A percentile compares a stretch with the other conserved stretches of the same genome.
Conservation (phyloP, 2,888 invertebrate genomes). For the Drosophila dives region DNA sequence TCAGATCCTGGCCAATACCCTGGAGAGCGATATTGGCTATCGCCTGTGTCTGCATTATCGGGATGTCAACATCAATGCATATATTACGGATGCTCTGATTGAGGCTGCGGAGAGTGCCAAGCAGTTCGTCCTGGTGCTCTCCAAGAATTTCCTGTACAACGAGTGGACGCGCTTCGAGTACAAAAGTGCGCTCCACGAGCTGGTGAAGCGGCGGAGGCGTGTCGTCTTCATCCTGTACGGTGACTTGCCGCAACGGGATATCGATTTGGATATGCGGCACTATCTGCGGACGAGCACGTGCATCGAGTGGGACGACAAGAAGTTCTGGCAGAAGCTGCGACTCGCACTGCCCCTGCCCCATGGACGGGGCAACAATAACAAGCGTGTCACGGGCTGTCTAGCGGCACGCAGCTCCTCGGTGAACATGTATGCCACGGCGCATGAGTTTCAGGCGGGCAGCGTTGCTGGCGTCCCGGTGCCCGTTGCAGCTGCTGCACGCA, state of each 20-base stretch:
- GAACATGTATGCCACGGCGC: slow-evolving; percentile 55
- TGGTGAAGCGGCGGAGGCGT: slow-evolving; percentile 93
- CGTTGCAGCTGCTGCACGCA: slow-evolving; percentile 52
- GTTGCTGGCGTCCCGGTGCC: slow-evolving; percentile 34
- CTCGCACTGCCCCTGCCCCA: slow-evolving; percentile 92
- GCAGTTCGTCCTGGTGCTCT: slow-evolving; percentile 94
- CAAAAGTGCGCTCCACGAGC: slow-evolving; percentile 95
- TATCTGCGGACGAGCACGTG: slow-evolving; percentile 96
- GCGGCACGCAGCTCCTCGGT: slow-evolving; percentile 85
- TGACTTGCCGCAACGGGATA: slow-evolving; percentile 94
- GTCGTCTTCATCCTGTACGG: slow-evolving; percentile 96
- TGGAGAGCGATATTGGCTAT: slow-evolving; percentile 94
- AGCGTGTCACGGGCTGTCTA: slow-evolving; percentile 76
- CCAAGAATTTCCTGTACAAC: slow-evolving; percentile 96
- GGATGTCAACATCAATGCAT: slow-evolving; percentile 94
- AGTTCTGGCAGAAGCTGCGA: slow-evolving; percentile 98
- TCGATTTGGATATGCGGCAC: slow-evolving; percentile 95
- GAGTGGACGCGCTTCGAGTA: slow-evolving; percentile 98
- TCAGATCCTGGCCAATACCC: slow-evolving; percentile 93
- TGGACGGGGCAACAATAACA: slow-evolving; percentile 76
- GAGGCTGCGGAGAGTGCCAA: slow-evolving; percentile 96
- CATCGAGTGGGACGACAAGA: slow-evolving; percentile 96
- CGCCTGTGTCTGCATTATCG: slow-evolving; percentile 96
- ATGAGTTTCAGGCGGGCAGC: slow-evolving; percentile 43
- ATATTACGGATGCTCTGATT: slow-evolving; percentile 96